Percentiles rank a stretch among this genome's conserved stretches.
Conservation (phyloP, 2,113 vertebrate genomes). For the Leptocoma aspasia region DNA sequence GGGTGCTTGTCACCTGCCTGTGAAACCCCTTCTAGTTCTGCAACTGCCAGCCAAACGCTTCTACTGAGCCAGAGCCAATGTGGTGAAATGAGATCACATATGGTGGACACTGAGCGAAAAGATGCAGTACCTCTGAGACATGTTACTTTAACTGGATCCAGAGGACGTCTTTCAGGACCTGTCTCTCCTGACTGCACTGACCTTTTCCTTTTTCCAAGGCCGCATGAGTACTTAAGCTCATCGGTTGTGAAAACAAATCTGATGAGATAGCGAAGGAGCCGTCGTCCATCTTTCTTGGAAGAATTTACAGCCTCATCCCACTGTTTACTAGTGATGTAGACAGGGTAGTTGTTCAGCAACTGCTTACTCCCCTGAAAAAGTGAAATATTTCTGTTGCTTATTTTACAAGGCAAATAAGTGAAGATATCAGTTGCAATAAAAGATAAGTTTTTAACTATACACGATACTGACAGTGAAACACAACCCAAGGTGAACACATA, state of each 20-base stretch:
- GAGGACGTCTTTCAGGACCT: constrained; percentile 94
- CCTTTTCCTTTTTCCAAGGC: constrained; percentile 98
- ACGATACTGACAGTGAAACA: constrained; percentile 26
- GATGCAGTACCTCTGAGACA: constrained; percentile 98
- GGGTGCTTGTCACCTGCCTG: constrained; percentile 7
- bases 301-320: constrained; percentile 99
- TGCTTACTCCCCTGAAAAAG: constrained; percentile 92
- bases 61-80: constrained; percentile 75
- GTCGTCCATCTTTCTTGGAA: constrained; percentile 95
- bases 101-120: constrained; percentile 79
- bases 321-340: constrained; percentile 98
- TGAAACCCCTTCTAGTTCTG: constrained; percentile 40
- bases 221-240: constrained; percentile 99
- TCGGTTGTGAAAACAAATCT: constrained; percentile 98
- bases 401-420: constrained; percentile 27
- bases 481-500: background rate
- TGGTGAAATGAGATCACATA: constrained; percentile 80
- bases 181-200: constrained; percentile 96
- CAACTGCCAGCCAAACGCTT: constrained; percentile 56
- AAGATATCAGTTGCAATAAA: constrained; percentile 57
- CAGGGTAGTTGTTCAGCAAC: constrained; percentile 97
- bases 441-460: background rate
- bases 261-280: constrained; percentile 97
- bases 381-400: constrained; percentile 50
- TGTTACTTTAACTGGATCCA: constrained; percentile 99